Base-by-base conservation (phyloP, 2,797 vertebrate genomes). In the Channallabes apus region DNA sequence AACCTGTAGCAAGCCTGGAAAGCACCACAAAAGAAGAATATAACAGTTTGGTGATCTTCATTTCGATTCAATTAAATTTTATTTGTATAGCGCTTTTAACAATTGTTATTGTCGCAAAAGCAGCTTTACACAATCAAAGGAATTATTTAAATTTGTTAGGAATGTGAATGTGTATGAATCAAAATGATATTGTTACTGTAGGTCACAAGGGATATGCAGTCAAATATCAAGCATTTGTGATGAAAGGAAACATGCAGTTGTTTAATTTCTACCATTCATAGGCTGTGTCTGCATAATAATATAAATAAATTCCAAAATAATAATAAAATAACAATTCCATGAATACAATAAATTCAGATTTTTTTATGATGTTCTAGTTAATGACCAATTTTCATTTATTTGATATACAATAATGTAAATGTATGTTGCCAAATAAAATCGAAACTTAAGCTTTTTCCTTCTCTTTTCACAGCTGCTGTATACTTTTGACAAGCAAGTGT, bases 401-500 rank as follows among this genome's bases (percentile, higher is more conserved):
- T 56, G n/a, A 38, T 68, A 7, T 15, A 65, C 8, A 46, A 46
- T 15, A 17, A 6, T 35, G 27, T 24, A 65, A 32, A 54, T 76
- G 3, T 62, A 41, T 64, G 35, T 62, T 80, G 27, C 3, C 7
- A 35, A 78, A 35, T 29, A 27, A 54, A 64, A 17, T 41, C 12
- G 20, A 11, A 46, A 29, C 38, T 29, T n/a, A 84, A 29, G 9
- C 4, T 29, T 65, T 58, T 27, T 58, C n/a, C 8, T 17, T 88
- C 29, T 92, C 88, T 90, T 85, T 92, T 90, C 88, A 75, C 90
- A 99, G 98, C 94, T 97, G 88, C 94, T 99, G 83, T 99, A 98
- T 93, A 95, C 94, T 11, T 99, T 99, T 93, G 97, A 99, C 93
- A 96, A 94, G 94, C 95, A 96, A 90, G 94, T 98, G 86, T 93